Conservation (phyloP, 2,113 vertebrate genomes). For the Noturus placidus region DNA sequence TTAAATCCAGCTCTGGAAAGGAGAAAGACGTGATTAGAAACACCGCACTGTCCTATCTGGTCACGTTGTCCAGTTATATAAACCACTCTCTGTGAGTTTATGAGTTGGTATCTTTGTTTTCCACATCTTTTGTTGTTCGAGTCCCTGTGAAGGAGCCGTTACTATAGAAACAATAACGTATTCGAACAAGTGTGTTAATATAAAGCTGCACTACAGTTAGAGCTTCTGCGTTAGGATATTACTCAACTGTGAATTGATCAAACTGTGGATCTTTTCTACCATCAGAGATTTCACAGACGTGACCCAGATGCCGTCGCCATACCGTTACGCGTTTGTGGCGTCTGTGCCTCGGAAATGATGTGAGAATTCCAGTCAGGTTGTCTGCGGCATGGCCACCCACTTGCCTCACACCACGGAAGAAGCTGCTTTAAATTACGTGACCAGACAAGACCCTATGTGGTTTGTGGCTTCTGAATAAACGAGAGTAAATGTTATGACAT, state of each 20-base stretch:
- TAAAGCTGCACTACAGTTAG: not conserved
- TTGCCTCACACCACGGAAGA: constrained; percentile 4
- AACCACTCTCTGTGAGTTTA: not conserved
- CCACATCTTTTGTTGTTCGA: not conserved
- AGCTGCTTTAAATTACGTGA: not conserved
- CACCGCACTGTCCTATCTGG: not conserved
- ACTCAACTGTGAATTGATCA: not conserved
- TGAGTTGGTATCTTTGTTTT: not conserved
- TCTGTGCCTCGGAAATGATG: not conserved
- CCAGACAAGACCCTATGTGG: not conserved
- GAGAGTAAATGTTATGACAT: not conserved
- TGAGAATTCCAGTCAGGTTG: not conserved
- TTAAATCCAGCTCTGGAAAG: constrained; percentile 72
- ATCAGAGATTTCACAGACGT: constrained; percentile 12
- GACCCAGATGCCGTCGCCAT: not conserved
- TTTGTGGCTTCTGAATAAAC: constrained; percentile 19
- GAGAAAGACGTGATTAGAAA: not conserved
- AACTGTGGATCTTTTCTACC: not conserved
- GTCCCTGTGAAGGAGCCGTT: not conserved
- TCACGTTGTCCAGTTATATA: not conserved
- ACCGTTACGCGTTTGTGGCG: not conserved
- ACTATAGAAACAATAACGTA: not conserved
- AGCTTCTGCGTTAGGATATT: not conserved
- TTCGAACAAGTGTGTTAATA: not conserved
- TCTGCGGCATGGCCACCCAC: constrained; percentile 36